Evolutionary conservation across 1,140 invertebrate species (phyloP).

Genomic region (Hermatobates lingyangjiaoensis): DNA sequence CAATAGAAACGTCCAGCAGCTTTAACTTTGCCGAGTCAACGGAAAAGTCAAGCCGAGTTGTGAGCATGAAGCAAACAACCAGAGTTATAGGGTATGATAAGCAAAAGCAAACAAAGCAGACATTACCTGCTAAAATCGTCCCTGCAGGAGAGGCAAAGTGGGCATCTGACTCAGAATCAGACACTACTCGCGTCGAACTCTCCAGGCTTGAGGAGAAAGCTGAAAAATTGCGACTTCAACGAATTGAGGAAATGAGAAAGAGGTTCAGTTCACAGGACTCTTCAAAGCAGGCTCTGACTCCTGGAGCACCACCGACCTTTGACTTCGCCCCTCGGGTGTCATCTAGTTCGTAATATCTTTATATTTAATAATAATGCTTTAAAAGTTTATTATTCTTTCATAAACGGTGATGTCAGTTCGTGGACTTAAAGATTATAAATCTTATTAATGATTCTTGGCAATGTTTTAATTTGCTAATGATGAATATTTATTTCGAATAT

Average conservation of each 20-base stretch:
- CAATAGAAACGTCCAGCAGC: conserved; percentile 41
- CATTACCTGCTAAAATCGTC: conserved; percentile 8
- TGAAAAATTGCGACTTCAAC: conserved; percentile 22
- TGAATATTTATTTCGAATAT: too few species aligned
- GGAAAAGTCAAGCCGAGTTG: conserved; percentile 37
- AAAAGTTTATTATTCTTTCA: too few species aligned
- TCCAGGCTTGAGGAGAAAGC: conserved; percentile 16
- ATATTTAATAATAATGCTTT: too few species aligned
- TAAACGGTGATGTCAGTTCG: too few species aligned
- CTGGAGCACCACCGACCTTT: conserved; percentile 37
- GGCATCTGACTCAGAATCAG: conserved; percentile 31
- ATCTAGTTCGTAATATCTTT: too few species aligned
- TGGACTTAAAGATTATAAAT: too few species aligned
- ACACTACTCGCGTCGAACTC: conserved; percentile 21
- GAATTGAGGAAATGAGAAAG: conserved; percentile 23
- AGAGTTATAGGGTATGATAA: conserved; percentile 33
- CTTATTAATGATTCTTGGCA: too few species aligned
- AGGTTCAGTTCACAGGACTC: conserved; percentile 19
- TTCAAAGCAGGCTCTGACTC: conserved; percentile 24
- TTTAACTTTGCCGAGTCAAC: conserved; percentile 47
- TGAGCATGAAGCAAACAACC: conserved; percentile 46
- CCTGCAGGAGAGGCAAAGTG: conserved; percentile 35
- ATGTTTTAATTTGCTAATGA: too few species aligned
- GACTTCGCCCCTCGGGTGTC: conserved; percentile 31
- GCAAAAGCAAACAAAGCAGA: conserved; percentile 20